Percentiles rank a stretch among this genome's conserved stretches.
Evolutionary conservation across 2,113 vertebrate species (phyloP).

Genomic region (Eretmochelys imbricata): DNA sequence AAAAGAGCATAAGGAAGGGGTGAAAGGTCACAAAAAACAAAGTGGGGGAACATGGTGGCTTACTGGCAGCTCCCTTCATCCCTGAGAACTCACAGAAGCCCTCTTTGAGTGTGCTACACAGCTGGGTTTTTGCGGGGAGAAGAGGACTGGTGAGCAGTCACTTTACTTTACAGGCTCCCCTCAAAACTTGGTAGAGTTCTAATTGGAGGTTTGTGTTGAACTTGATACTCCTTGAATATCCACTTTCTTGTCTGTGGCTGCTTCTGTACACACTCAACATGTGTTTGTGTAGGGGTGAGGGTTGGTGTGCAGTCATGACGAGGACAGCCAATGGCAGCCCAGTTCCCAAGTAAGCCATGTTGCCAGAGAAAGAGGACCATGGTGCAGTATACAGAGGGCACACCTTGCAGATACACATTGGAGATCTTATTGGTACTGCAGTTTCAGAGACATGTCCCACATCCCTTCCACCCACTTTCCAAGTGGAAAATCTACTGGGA

Average conservation of each 20-base stretch:
- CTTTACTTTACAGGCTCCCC: not conserved
- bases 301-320: not conserved
- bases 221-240: not conserved
- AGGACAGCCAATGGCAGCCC: not conserved
- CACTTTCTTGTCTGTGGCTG: not conserved
- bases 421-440: not conserved
- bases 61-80: not conserved
- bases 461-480: not conserved
- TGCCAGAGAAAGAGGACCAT: not conserved
- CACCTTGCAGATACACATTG: not conserved
- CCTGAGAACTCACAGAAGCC: not conserved
- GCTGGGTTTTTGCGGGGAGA: too few species aligned
- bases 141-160: not conserved
- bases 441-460: not conserved
- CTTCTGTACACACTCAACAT: not conserved
- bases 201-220: not conserved
- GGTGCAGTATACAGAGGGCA: not conserved
- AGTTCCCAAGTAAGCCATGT: not conserved
- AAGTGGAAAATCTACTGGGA: not conserved
- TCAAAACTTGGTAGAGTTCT: not conserved
- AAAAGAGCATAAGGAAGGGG: not conserved
- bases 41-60: not conserved
- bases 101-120: not conserved
- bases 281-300: not conserved
- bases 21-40: not conserved